Percentiles rank a stretch among this genome's conserved stretches.
Conservation (phyloP, 2,797 vertebrate species). For the Rousettus madagascariensis region DNA sequence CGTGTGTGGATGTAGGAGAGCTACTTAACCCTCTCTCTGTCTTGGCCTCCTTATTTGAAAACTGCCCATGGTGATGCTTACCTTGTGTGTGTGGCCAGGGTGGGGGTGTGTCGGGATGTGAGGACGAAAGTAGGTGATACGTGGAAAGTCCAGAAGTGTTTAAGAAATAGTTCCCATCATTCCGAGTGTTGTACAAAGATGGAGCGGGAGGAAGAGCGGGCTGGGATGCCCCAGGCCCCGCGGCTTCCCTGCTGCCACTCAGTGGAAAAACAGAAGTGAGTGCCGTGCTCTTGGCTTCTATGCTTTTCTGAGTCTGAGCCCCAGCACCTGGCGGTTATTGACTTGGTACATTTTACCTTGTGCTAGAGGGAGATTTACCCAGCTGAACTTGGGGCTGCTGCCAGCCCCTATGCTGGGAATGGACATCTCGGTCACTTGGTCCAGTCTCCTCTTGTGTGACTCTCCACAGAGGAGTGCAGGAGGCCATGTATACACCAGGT, state of each 20-base stretch:
- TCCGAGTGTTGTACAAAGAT: background rate
- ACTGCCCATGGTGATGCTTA: background rate
- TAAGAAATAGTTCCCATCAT: background rate
- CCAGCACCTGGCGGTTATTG: background rate
- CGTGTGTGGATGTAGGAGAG: background rate
- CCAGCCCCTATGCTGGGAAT: background rate
- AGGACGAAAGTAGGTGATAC: rapidly evolving
- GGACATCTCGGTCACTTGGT: background rate
- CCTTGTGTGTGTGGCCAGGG: background rate
- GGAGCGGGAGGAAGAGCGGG: background rate
- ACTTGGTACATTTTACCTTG: background rate
- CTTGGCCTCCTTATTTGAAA: background rate
- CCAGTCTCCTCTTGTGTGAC: background rate
- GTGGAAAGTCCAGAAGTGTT: background rate
- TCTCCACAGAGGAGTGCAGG: background rate
- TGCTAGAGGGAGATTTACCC: background rate
- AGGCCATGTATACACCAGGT: background rate
- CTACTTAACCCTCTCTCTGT: background rate
- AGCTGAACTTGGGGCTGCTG: background rate
- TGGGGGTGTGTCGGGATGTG: background rate
- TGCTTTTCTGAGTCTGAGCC: background rate
- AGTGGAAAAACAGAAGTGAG: background rate
- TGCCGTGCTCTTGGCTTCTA: background rate
- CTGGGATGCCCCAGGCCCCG: background rate
- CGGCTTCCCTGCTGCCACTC: background rate